phyloP scores from a whole-genome alignment of 2,888 invertebrate genomes.

The Xanthia icteritia region DNA sequence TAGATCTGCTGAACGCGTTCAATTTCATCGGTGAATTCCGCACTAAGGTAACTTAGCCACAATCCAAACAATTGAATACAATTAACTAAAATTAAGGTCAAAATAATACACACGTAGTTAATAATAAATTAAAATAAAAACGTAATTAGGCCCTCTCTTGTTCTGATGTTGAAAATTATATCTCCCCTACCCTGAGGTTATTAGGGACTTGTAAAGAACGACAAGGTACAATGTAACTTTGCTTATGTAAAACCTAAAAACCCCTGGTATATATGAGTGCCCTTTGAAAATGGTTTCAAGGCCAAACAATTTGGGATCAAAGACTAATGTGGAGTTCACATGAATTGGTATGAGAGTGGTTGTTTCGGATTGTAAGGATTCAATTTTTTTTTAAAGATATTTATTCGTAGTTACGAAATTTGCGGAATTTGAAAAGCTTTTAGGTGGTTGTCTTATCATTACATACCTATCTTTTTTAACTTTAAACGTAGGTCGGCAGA shows the following conservation, averaged over 20 bases:
- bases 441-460: too few relatives aligned
- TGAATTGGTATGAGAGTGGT: not conserved
- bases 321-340: slow-evolving; percentile 6
- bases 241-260: slow-evolving; percentile 3
- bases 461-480: too few relatives aligned
- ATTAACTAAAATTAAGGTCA: slow-evolving; percentile 8
- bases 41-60: not conserved
- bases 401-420: not conserved
- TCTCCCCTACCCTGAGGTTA: slow-evolving; percentile 13
- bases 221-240: slow-evolving; percentile 16
- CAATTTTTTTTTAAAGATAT: not conserved
- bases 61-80: not conserved
- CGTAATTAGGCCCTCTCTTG: not conserved
- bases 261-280: slow-evolving; percentile 11
- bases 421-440: too few relatives aligned
- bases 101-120: not conserved
- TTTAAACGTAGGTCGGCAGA: not conserved
- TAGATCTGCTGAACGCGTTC: too few relatives aligned
- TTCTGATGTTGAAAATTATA: slow-evolving; percentile 28
- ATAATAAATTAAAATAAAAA: slow-evolving; percentile 18
- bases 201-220: slow-evolving; percentile 3
- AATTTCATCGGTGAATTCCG: too few relatives aligned
- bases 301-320: not conserved
- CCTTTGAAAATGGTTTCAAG: slow-evolving; percentile 24
- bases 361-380: not conserved